Evolutionary conservation across 2,797 vertebrate genomes (phyloP).

Genomic region (Pygocentrus nattereri): DNA sequence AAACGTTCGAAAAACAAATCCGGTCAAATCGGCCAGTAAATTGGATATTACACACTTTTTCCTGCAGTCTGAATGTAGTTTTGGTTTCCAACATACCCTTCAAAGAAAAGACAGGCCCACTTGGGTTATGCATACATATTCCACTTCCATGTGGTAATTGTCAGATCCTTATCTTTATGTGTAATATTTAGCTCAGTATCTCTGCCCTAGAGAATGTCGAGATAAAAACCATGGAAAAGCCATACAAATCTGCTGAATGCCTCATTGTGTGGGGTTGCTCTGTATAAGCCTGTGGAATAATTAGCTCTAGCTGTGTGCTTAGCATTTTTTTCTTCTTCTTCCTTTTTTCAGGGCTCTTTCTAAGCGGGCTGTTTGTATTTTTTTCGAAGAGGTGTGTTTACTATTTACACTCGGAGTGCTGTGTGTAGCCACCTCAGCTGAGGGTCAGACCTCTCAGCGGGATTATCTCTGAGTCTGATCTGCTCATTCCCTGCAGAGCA

Average conservation of each 20-base stretch:
- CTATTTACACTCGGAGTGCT: conserved; percentile 57
- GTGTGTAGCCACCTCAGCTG: conserved; percentile 55
- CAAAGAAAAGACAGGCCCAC: conserved; percentile 14
- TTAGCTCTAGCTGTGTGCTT: conserved; percentile 26
- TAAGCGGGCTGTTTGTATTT: conserved; percentile 36
- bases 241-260: conserved; percentile 31
- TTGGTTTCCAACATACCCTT: background rate
- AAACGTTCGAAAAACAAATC: no score
- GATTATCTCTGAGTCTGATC: conserved; percentile 67
- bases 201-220: conserved; percentile 33
- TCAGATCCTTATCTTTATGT: conserved; percentile 44
- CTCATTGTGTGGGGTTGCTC: conserved; percentile 50
- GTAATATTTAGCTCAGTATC: conserved; percentile 26
- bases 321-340: conserved; percentile 18
- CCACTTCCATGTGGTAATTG: conserved; percentile 45
- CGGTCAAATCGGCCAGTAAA: no score
- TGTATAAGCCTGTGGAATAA: conserved; percentile 39
- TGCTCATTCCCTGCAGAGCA: conserved; percentile 46
- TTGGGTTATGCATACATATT: conserved; percentile 21
- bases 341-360: conserved; percentile 6
- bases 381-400: conserved; percentile 54
- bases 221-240: conserved; percentile 40
- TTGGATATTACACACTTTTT: no score
- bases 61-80: background rate
- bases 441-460: conserved; percentile 62